Evolutionary conservation across 1,140 invertebrate genomes (phyloP), one percentile per base, ranked within the genome.

Genomic region (Wiebesia pumilae): DNA sequence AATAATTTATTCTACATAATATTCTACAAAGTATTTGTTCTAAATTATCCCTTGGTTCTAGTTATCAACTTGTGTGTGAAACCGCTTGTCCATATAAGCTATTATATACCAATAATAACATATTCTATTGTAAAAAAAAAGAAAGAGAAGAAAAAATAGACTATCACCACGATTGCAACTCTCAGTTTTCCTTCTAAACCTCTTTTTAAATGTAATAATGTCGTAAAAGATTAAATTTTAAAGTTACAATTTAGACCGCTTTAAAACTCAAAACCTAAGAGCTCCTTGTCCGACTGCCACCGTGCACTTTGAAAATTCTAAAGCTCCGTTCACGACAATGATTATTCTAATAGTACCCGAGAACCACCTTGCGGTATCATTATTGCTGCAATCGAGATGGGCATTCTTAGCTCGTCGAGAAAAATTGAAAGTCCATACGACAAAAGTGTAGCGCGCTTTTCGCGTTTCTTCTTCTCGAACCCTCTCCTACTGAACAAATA

Each of bases 381-480:
- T 85, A 80, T 85, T 43, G 27, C 69, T 69, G 77, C 75, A 85
- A 85, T 85, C 47, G 67, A 85, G 33, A 67, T 19, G 24, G 30
- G 0, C 33, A 54, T 71, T 27, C 10, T 12, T 58, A 21, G 14
- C 43, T 47, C 12, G 51, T 54, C 16, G 12, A 12, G 51, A 21
- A 54, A 9, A 62, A 4, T 62, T 24, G 1, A 62, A 62, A 62
- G 24, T 62, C 24, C 24, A 27, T 27, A 27, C 14, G 0, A 33
- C 12, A 71, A 38, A 71, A 38, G 35, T 33, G n/a, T 71, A 71
- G 0, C 7, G 69, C 2, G n/a, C 12, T 71, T 71, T 71, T 71
- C 33, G 58, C 24, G 14, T 54, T 16, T 54, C 24, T 62, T 62
- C 7, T 62, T 27, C 14, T 62, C 24, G 24, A 27, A 10, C 4